Conservation (phyloP, 92 coral and sea anemone species). For the Galaxea fascicularis region DNA sequence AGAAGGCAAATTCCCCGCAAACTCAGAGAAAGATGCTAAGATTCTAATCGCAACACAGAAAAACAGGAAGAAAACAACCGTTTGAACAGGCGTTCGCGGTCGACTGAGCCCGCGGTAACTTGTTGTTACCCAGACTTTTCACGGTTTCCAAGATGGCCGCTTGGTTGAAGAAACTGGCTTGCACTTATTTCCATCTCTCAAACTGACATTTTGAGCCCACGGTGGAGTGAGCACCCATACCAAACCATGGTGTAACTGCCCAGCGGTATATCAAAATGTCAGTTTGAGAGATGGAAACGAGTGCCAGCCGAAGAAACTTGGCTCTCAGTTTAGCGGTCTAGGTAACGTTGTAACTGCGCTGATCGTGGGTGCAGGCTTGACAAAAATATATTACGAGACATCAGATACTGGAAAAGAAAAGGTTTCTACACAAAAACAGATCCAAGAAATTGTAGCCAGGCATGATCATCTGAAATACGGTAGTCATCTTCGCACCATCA, state of each 20-base stretch:
- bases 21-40: neutral
- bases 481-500: slow-evolving; percentile 67
- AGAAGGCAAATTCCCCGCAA: neutral
- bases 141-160: slow-evolving; percentile 73
- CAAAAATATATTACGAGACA: slow-evolving; percentile 91
- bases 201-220: too few relatives aligned
- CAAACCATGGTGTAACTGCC: too few relatives aligned
- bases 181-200: slow-evolving; percentile 68
- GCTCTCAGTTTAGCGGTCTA: slow-evolving; percentile 65
- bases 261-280: too few relatives aligned
- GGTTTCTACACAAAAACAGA: slow-evolving; percentile 67
- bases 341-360: slow-evolving; percentile 79
- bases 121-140: slow-evolving; percentile 37
- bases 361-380: slow-evolving; percentile 84
- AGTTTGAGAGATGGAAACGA: slow-evolving; percentile 72
- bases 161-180: slow-evolving; percentile 45
- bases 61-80: neutral
- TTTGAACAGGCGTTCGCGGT: slow-evolving; percentile 20
- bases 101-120: slow-evolving; percentile 57
- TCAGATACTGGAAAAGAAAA: slow-evolving; percentile 55
- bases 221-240: too few relatives aligned
- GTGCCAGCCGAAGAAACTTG: slow-evolving; percentile 54
- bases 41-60: neutral
- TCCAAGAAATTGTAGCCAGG: slow-evolving; percentile 70
- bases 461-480: slow-evolving; percentile 86